Evolutionary conservation across 2,888 invertebrate genomes (phyloP), one percentile per base, ranked within the genome.

Genomic region (Drosophila nigritarsus): DNA sequence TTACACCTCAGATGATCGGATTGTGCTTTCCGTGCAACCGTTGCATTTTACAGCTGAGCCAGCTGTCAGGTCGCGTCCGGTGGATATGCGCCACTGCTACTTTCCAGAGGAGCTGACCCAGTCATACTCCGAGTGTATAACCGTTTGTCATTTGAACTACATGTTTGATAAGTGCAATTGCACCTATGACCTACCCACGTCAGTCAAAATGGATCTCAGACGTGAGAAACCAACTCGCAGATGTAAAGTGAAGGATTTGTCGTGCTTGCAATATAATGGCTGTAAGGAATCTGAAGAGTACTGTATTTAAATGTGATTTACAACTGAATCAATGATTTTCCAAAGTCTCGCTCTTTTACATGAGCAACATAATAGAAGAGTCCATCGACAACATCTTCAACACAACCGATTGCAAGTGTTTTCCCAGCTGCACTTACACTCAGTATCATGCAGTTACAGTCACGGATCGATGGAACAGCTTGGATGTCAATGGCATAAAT

Each of bases 351-450:
- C 11, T 88, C 0, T 78, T 83, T 15, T 80, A 83, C 30, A 85
- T 80, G 74, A 79, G 87, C 65, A 89, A 91, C 63, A 78, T 87
- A 5, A 90, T 87, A 11, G 85, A 84, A 20, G 86, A 87, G 53
- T 80, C 80, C 4, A 24, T 32, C 1, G 73, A 78, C 7, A 61
- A 78, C 20, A 24, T 74, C 8, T 86, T 83, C 2, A 75, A 66
- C 6, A 87, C 83, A 6, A 64, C 77, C 15, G 70, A 87, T 38
- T 90, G 90, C 27, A 60, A 81, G 4, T 91, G 90, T 40, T 90
- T 73, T 63, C 91, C 90, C 9, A 79, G 78, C 61, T 91, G 90
- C 32, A 75, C 83, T 63, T 82, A 83, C 27, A 82, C 83, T 2
- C 82, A 87, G 53, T 90, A 91, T 48, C 82, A 82, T 29, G 73